Evolutionary conservation across 2,113 vertebrate species (phyloP), one percentile per base, ranked within the genome.

Genomic region (Bujurquina vittata): DNA sequence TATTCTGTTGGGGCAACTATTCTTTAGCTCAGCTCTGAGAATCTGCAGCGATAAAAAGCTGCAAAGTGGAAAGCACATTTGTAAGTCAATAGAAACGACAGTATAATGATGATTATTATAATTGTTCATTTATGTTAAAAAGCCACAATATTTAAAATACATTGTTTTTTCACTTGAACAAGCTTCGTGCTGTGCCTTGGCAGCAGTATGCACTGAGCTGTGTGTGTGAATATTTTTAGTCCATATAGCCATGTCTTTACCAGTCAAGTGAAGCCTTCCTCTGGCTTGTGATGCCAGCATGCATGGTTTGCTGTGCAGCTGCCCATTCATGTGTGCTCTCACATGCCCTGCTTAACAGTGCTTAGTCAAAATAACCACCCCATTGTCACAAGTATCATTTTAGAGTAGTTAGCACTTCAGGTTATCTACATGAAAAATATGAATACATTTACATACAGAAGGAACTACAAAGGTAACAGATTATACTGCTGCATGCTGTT

Each of bases 261-360:
- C 87, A 91, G 88, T 83, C 81, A 79, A 29, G 20, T 14, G 57
- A 37, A 60, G 23, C 79, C 55, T 10, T 76, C 43, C 76, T 79
- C 82, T 72, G 46, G 83, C 87, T 89, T 88, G 85, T 87, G 85
- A 88, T 82, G 87, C 22, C 84, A 80, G 56, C 84, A 90, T 83
- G 91, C 92, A 85, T 89, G 90, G 92, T 90, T 93, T 89, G 85
- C 77, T 91, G 84, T 83, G 89, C 87, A 89, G 60, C 80, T 26
- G n/a, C 31, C 76, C 88, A 3, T 83, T 90, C 91, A 91, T 91
- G 88, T 93, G 91, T 87, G 81, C 20, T 81, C 43, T 85, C 76
- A 88, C 67, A 82, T 81, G 84, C 78, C 89, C 87, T 60, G 80
- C 86, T 82, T 89, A 77, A 69, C 80, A 77, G 5, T 61, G 80